Evolutionary conservation across 2,888 invertebrate species (phyloP).

Genomic region (Philonicus albiceps): DNA sequence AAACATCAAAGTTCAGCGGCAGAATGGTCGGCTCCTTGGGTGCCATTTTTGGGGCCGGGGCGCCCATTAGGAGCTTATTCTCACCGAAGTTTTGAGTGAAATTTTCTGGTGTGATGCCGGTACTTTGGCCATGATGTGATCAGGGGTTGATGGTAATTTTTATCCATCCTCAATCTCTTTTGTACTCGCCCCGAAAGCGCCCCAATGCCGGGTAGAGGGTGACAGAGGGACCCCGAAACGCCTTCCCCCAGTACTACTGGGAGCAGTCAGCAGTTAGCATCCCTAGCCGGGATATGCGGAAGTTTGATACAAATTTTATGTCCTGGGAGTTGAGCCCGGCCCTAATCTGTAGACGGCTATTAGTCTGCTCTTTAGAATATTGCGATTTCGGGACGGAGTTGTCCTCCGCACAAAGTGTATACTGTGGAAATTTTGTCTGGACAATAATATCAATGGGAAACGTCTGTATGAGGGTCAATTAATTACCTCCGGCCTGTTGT

Average conservation of each 20-base stretch:
- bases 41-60: constrained; percentile 15
- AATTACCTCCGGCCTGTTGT: constrained; percentile 45
- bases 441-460: constrained; percentile 31
- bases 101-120: constrained; percentile 25
- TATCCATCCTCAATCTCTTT: constrained; percentile 25
- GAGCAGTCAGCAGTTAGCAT: not conserved
- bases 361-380: constrained; percentile 34
- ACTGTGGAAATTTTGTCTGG: constrained; percentile 11
- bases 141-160: constrained; percentile 35
- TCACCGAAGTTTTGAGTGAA: constrained; percentile 34
- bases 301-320: constrained; percentile 38
- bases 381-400: constrained; percentile 5
- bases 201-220: not conserved
- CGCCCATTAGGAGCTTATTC: constrained; percentile 25
- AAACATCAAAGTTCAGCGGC: constrained; percentile 16
- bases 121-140: not conserved
- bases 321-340: constrained; percentile 23
- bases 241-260: not conserved
- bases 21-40: not conserved
- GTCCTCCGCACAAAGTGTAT: not conserved
- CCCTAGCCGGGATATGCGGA: not conserved
- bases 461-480: constrained; percentile 39
- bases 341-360: constrained; percentile 36
- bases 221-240: not conserved
- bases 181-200: not conserved